Conservation (phyloP, 2,113 vertebrate genomes). For the Acanthisitta chloris region DNA sequence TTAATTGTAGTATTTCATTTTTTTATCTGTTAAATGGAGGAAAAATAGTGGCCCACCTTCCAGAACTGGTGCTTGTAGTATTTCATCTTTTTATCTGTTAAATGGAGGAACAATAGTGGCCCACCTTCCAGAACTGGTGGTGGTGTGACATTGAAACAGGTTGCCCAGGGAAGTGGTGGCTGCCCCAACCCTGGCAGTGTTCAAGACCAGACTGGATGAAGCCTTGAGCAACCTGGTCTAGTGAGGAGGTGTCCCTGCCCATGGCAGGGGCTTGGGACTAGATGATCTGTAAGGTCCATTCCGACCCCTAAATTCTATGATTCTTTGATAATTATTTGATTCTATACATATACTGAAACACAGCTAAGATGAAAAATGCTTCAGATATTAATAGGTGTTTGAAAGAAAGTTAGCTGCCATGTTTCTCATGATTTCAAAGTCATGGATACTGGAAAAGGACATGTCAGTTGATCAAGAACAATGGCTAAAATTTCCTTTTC, state of each 20-base stretch:
- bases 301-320: too few relatives aligned
- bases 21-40: neutral
- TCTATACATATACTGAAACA: neutral
- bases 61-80: neutral
- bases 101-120: neutral
- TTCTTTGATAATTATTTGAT: too few relatives aligned
- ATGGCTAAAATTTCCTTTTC: neutral
- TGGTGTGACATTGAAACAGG: too few relatives aligned
- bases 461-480: neutral
- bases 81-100: neutral
- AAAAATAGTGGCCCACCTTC: neutral
- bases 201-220: too few relatives aligned
- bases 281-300: too few relatives aligned
- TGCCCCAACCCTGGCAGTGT: too few relatives aligned
- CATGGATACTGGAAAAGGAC: neutral
- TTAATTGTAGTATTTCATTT: neutral
- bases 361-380: neutral
- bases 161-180: too few relatives aligned
- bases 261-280: too few relatives aligned
- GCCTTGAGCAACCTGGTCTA: too few relatives aligned
- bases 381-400: neutral
- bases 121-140: neutral
- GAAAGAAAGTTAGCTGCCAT: neutral
- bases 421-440: neutral
- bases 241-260: too few relatives aligned